A percentile compares a stretch with the other conserved stretches of the same genome.
phyloP scores from a whole-genome alignment of 2,113 vertebrate species.

The Passer montanus region DNA sequence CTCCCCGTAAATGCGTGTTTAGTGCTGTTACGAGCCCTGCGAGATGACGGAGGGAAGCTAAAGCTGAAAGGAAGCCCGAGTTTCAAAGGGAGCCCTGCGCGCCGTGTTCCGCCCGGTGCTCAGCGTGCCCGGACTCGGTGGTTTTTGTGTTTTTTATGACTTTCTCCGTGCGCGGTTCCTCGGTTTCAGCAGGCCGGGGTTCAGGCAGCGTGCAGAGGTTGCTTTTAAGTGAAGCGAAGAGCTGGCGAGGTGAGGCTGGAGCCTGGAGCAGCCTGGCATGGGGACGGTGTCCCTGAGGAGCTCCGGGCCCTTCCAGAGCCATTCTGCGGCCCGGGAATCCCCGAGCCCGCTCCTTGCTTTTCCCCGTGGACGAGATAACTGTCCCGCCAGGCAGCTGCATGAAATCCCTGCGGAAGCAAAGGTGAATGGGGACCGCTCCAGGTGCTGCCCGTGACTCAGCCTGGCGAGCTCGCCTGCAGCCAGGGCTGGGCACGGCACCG shows the following conservation, averaged over 20 bases:
- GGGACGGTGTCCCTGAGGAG: not conserved
- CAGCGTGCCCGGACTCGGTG: rapidly evolving
- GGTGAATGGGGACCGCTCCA: not conserved
- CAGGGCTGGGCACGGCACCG: rapidly evolving
- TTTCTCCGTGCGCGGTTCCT: rapidly evolving
- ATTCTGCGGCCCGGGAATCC: rapidly evolving
- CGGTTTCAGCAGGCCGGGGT: not conserved
- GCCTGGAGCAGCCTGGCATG: rapidly evolving
- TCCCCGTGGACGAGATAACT: not conserved
- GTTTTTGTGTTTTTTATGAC: rapidly evolving
- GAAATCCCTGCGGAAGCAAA: not conserved
- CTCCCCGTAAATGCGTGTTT: not conserved
- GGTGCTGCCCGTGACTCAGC: not conserved
- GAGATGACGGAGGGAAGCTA: not conserved
- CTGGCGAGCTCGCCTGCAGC: not conserved
- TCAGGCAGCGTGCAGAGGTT: rapidly evolving
- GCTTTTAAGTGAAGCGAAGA: rapidly evolving
- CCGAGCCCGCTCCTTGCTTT: not conserved
- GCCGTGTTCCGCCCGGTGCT: not conserved
- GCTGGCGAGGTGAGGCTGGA: rapidly evolving
- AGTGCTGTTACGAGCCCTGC: rapidly evolving
- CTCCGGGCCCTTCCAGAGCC: rapidly evolving
- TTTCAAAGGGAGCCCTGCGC: rapidly evolving
- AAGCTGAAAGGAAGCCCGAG: not conserved
- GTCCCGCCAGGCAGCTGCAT: not conserved